phyloP scores from a whole-genome alignment of 1,140 invertebrate species.

The Marisa cornuarietis region DNA sequence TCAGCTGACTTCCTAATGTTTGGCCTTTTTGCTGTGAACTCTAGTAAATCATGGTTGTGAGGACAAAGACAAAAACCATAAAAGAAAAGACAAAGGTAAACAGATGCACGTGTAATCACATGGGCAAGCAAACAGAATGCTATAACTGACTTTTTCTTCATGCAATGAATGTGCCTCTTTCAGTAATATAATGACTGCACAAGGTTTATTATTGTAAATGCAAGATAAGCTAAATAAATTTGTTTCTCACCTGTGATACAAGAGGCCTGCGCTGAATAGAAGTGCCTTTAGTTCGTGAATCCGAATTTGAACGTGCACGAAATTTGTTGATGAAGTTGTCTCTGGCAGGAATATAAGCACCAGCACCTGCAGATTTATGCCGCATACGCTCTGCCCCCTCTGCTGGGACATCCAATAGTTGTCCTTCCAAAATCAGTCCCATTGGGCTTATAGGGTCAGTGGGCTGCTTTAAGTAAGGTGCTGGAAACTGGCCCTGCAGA shows the following conservation, averaged over 20 bases:
- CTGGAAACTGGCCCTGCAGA: slow-evolving; percentile 11
- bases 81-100: no score
- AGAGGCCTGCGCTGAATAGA: slow-evolving; percentile 20
- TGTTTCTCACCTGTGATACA: slow-evolving; percentile 30
- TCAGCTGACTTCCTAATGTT: no score
- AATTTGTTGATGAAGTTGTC: slow-evolving; percentile 56
- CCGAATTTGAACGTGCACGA: slow-evolving; percentile 56
- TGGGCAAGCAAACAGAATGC: no score
- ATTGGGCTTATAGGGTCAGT: slow-evolving; percentile 44
- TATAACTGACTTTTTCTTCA: no score
- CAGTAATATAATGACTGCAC: no score
- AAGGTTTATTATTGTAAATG: no score
- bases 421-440: slow-evolving; percentile 58
- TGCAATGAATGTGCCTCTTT: no score
- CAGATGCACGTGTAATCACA: no score
- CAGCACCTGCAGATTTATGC: slow-evolving; percentile 51
- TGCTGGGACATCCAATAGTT: slow-evolving; percentile 35
- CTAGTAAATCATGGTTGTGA: no score
- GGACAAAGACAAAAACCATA: no score
- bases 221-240: no score
- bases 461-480: background rate
- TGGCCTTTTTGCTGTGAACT: no score
- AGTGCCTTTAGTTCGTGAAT: slow-evolving; percentile 46
- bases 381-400: slow-evolving; percentile 28
- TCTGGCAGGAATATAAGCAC: slow-evolving; percentile 21